Percentiles rank a stretch among this genome's conserved stretches.
Evolutionary conservation across 2,888 invertebrate species (phyloP).

Genomic region (Creontiades dilutus): DNA sequence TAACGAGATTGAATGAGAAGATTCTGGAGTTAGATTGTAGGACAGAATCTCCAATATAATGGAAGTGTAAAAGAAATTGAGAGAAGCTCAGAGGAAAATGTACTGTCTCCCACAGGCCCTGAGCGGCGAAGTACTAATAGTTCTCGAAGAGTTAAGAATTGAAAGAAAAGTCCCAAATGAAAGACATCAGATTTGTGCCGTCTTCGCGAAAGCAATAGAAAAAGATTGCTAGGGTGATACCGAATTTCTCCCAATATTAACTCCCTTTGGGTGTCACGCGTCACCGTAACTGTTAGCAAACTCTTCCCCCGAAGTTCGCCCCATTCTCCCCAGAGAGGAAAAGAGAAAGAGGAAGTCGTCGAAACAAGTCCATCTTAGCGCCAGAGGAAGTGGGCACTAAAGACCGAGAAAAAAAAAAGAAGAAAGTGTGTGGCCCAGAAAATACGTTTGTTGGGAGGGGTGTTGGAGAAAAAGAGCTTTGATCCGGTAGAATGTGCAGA

Average conservation of each 20-base stretch:
- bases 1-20: too few relatives aligned
- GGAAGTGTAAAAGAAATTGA: too few relatives aligned
- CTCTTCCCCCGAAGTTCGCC: neutral
- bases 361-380: neutral
- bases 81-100: too few relatives aligned
- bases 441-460: conserved; percentile 44
- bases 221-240: neutral
- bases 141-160: too few relatives aligned
- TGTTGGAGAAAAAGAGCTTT: neutral
- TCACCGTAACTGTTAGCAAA: conserved; percentile 15
- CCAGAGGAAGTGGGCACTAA: conserved; percentile 1
- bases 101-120: too few relatives aligned
- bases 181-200: too few relatives aligned
- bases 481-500: conserved; percentile 56
- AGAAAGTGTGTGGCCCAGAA: conserved; percentile 38
- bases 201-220: neutral
- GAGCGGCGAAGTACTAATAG: too few relatives aligned
- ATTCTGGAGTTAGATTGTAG: too few relatives aligned
- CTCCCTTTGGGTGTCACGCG: neutral
- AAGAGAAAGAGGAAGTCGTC: conserved; percentile 35
- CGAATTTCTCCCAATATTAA: conserved; percentile 13
- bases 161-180: too few relatives aligned
- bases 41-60: too few relatives aligned
- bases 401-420: conserved; percentile 20
- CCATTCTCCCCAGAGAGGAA: neutral